Evolutionary conservation across 92 coral and sea anemone species (phyloP).

Genomic region (Phenganax marumi): DNA sequence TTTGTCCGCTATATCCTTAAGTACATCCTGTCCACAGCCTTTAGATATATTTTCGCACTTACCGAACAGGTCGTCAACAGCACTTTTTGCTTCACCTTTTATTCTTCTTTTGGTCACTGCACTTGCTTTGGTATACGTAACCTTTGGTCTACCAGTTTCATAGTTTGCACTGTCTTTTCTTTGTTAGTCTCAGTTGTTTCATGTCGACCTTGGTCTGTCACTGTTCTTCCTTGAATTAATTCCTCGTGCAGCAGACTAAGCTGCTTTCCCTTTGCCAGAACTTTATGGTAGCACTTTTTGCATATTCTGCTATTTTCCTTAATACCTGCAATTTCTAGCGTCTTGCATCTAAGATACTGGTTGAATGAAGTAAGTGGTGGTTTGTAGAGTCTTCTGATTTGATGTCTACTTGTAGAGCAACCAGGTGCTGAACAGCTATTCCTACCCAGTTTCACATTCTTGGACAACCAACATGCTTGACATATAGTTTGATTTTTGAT

Average conservation of each 20-base stretch:
- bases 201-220: background rate
- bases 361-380: background rate
- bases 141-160: conserved; percentile 2
- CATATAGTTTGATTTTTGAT: background rate
- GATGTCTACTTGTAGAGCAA: background rate
- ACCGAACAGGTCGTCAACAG: background rate
- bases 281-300: conserved; percentile 1
- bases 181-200: background rate
- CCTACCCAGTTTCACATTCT: background rate
- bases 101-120: conserved; percentile 5
- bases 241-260: background rate
- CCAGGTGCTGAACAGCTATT: background rate
- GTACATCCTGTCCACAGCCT: background rate
- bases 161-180: background rate
- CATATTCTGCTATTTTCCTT: background rate
- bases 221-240: background rate
- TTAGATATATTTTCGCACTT: conserved; percentile 3
- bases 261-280: background rate
- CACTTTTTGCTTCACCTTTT: background rate
- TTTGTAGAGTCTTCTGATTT: background rate
- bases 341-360: background rate
- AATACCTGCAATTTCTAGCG: background rate
- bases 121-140: background rate
- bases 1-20: background rate
- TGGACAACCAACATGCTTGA: background rate